A percentile compares a stretch with the other conserved stretches of the same genome.
phyloP scores from a whole-genome alignment of 2,113 vertebrate genomes.

The Circaetus gallicus region DNA sequence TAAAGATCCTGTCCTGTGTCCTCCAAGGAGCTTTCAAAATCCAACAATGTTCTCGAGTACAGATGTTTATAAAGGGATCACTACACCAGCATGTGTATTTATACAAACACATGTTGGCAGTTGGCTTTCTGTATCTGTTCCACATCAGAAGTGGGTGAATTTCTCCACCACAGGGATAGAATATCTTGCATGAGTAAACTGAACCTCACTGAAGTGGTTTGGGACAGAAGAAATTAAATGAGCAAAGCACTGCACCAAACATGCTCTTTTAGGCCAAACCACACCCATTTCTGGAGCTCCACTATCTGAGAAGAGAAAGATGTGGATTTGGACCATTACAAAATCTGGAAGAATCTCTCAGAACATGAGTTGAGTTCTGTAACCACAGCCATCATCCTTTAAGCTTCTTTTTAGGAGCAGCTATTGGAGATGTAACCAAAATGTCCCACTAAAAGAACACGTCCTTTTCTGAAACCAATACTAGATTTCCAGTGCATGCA shows the following conservation, averaged over 20 bases:
- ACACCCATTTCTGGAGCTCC: constrained; percentile 21
- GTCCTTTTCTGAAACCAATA: not conserved
- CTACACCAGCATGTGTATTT: constrained; percentile 1
- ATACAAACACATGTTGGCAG: constrained; percentile 20
- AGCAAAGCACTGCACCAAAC: constrained; percentile 17
- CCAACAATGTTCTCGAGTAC: not conserved
- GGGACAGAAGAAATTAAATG: constrained; percentile 44
- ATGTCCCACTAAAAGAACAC: not conserved
- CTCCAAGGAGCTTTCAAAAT: constrained; percentile 17
- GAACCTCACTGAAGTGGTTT: constrained; percentile 63
- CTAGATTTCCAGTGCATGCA: not conserved
- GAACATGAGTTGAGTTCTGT: not conserved
- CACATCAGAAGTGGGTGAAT: constrained; percentile 58
- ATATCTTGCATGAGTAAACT: constrained; percentile 43
- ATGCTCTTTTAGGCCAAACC: constrained; percentile 23
- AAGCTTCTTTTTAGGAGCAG: not conserved
- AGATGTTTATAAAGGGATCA: constrained; percentile 28
- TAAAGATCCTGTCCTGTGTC: not conserved
- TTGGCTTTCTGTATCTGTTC: constrained; percentile 29
- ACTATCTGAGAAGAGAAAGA: constrained; percentile 1
- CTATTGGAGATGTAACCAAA: not conserved
- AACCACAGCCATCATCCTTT: not conserved
- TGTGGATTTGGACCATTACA: constrained; percentile 17
- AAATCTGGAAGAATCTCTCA: not conserved
- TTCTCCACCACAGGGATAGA: constrained; percentile 37